phyloP scores from a whole-genome alignment of 2,888 invertebrate genomes.

The Lamproptera curius region DNA sequence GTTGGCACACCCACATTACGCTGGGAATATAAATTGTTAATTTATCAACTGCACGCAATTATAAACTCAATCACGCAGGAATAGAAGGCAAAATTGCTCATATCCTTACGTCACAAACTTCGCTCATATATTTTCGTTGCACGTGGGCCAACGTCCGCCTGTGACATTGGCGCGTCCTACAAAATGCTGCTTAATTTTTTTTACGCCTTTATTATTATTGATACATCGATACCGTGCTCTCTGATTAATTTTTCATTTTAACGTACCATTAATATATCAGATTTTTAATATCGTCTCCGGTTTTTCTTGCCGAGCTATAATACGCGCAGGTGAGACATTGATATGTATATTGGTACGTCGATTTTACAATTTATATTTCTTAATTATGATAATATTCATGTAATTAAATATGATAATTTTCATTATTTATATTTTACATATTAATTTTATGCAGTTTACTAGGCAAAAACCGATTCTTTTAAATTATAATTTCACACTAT shows the following conservation, averaged over 20 bases:
- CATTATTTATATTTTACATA: no score
- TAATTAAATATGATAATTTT: no score
- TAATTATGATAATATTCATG: no score
- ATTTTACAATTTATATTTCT: no score
- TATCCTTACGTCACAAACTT: not conserved
- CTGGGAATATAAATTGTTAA: conserved; percentile 7
- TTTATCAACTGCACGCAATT: conserved; percentile 1
- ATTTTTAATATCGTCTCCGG: not conserved
- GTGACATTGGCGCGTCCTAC: conserved; percentile 19
- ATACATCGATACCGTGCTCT: not conserved
- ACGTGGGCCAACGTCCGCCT: conserved; percentile 3
- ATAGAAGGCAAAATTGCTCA: conserved; percentile 8
- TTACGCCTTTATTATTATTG: conserved; percentile 1
- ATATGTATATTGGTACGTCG: no score
- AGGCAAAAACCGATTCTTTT: no score
- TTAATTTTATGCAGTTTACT: no score
- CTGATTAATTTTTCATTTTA: conserved; percentile 7
- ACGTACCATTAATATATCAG: conserved; percentile 1
- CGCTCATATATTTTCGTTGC: conserved; percentile 6
- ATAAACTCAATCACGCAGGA: conserved; percentile 2
- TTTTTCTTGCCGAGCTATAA: no score
- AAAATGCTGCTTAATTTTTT: not conserved
- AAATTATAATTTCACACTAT: no score
- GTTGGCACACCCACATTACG: conserved; percentile 15
- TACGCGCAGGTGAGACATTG: no score